These are phyloP conservation scores for Elgaria multicarinata DNA, from an alignment of 2,113 vertebrate species.

Conservation along the genomic window DNA sequence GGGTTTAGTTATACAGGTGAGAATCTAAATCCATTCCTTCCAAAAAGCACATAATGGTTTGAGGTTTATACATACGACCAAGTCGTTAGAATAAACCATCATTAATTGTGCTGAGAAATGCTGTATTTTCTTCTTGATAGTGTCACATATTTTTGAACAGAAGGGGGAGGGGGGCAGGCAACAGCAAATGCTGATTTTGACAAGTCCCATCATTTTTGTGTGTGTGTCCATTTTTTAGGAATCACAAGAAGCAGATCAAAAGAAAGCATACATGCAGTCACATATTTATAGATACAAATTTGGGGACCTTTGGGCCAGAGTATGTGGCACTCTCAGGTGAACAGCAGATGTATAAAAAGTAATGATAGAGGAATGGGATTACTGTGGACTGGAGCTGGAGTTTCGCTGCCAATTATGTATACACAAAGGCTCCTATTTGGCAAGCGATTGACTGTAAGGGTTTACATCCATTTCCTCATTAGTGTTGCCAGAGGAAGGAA, in stretches of 20 bases:
- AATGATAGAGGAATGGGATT: not conserved
- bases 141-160: not conserved
- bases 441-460: not conserved
- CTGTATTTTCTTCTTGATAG: not conserved
- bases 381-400: not conserved
- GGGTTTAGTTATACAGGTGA: not conserved
- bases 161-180: too few species aligned
- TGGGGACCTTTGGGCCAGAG: not conserved
- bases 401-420: not conserved
- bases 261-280: not conserved
- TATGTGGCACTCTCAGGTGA: not conserved
- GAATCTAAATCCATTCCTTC: not conserved
- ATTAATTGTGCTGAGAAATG: not conserved
- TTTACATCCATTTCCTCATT: not conserved
- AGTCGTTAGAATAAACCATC: not conserved
- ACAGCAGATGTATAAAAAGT: not conserved
- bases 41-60: not conserved
- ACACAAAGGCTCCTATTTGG: not conserved
- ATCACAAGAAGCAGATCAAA: not conserved
- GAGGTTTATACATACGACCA: not conserved
- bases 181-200: not conserved
- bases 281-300: not conserved
- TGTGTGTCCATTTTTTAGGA: not conserved
- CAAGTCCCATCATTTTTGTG: not conserved
- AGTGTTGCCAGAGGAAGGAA: not conserved